phyloP scores from a whole-genome alignment of 2,888 invertebrate species.

The Dicyrtomina minuta region DNA sequence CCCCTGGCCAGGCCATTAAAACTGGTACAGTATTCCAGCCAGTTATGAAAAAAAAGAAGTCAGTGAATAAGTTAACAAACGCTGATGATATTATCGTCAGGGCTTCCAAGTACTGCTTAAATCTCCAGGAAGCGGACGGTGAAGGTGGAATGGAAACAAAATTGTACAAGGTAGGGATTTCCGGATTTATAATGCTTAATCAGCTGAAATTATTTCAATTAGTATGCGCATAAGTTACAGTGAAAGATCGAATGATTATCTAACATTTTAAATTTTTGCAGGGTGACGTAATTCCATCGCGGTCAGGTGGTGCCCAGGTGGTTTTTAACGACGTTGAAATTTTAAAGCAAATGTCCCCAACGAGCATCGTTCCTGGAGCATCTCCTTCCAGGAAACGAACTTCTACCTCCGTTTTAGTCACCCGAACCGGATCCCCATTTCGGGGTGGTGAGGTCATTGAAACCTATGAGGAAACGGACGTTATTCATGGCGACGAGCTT shows the following conservation, averaged over 20 bases:
- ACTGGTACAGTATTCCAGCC: conserved; percentile 87
- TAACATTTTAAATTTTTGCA: too few relatives aligned
- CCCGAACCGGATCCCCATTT: conserved; percentile 5
- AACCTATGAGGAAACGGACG: conserved; percentile 24
- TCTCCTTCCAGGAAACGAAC: conserved; percentile 8
- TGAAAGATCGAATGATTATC: neutral
- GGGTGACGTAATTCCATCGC: conserved; percentile 90
- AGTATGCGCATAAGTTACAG: neutral
- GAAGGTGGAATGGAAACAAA: conserved; percentile 92
- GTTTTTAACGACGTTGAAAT: conserved; percentile 90
- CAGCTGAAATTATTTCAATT: neutral
- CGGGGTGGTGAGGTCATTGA: neutral
- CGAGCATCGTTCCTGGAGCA: neutral
- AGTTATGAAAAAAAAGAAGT: conserved; percentile 71
- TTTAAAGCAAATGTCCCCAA: conserved; percentile 33
- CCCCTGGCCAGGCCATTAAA: conserved; percentile 67
- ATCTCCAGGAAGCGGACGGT: conserved; percentile 87
- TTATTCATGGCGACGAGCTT: conserved; percentile 5
- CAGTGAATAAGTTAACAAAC: conserved; percentile 73
- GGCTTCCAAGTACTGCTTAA: conserved; percentile 87
- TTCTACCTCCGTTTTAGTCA: conserved; percentile 5
- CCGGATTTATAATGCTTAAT: neutral
- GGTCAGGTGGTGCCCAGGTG: conserved; percentile 92
- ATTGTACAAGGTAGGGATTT: conserved; percentile 70
- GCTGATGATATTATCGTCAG: conserved; percentile 67